Conservation (phyloP, 2,888 invertebrate genomes). For the Silvanus unidentatus region DNA sequence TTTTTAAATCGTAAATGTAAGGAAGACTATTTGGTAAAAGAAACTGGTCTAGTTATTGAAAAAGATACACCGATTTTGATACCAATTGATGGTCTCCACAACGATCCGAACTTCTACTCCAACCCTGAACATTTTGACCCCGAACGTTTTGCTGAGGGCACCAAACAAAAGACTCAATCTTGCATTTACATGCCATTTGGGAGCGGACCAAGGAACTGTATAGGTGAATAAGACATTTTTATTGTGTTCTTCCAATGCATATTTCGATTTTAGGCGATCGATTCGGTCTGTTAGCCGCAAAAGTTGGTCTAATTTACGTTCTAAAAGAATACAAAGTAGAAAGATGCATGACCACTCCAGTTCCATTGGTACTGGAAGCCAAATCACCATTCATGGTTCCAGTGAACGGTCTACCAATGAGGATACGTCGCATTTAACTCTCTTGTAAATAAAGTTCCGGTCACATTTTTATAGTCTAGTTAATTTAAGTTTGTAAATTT, state of each 20-base stretch:
- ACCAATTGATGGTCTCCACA: slow-evolving; percentile 50
- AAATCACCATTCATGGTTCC: slow-evolving; percentile 37
- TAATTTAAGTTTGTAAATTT: too few species aligned
- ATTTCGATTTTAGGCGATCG: slow-evolving; percentile 35
- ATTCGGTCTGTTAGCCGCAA: slow-evolving; percentile 39
- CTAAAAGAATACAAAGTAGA: slow-evolving; percentile 34
- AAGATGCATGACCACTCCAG: slow-evolving; percentile 30
- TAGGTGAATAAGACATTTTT: slow-evolving; percentile 21
- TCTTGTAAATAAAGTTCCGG: too few species aligned
- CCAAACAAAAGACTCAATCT: slow-evolving; percentile 48
- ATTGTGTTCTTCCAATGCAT: too few species aligned
- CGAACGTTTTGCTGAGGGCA: slow-evolving; percentile 52
- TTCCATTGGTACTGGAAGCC: slow-evolving; percentile 32
- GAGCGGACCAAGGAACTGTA: slow-evolving; percentile 41
- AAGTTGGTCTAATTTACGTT: slow-evolving; percentile 37
- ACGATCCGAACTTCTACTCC: slow-evolving; percentile 52
- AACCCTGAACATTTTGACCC: slow-evolving; percentile 52
- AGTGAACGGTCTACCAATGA: slow-evolving; percentile 32
- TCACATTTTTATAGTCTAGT: too few species aligned
- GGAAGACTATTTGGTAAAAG: slow-evolving; percentile 51
- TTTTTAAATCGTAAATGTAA: slow-evolving; percentile 52
- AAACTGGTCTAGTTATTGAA: slow-evolving; percentile 42
- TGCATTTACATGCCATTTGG: slow-evolving; percentile 54
- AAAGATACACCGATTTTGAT: slow-evolving; percentile 48
- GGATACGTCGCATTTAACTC: too few species aligned